Conservation (phyloP, 2,113 vertebrate species). For the Calidris pygmaea region DNA sequence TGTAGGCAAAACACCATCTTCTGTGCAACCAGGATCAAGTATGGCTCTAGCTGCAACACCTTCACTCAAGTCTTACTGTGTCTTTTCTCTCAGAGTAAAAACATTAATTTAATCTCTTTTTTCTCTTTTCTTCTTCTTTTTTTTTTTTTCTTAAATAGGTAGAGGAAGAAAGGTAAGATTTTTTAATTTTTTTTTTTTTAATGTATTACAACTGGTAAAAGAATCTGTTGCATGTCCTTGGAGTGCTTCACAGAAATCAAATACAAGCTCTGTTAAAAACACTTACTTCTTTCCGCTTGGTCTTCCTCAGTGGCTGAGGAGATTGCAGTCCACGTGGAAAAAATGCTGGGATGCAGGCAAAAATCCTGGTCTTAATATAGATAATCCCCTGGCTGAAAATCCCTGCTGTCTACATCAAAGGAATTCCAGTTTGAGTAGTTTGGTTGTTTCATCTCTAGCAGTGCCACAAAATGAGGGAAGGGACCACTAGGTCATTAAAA, state of each 20-base stretch:
- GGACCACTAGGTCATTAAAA: background rate
- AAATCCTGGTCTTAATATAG: background rate
- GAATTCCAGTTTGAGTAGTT: background rate
- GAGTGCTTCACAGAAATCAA: background rate
- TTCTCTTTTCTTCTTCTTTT: constrained; percentile 42
- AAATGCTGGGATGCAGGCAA: background rate
- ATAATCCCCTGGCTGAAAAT: background rate
- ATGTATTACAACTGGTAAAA: background rate
- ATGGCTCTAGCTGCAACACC: background rate
- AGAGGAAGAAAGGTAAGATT: constrained; percentile 83
- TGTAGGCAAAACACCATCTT: no score
- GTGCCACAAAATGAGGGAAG: background rate
- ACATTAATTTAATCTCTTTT: constrained; percentile 26
- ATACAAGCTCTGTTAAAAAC: background rate
- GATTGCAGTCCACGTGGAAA: background rate
- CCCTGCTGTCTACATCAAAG: background rate
- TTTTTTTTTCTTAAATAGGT: constrained; percentile 38
- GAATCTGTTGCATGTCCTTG: background rate
- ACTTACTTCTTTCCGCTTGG: background rate
- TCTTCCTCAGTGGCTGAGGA: background rate
- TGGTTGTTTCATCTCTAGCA: background rate
- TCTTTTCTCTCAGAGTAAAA: background rate
- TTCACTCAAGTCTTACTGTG: background rate
- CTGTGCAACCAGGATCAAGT: background rate
- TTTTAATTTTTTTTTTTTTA: background rate